These are phyloP conservation scores for Leucosticte australis DNA, from an alignment of 2,113 vertebrate genomes.

Conservation along the genomic window DNA sequence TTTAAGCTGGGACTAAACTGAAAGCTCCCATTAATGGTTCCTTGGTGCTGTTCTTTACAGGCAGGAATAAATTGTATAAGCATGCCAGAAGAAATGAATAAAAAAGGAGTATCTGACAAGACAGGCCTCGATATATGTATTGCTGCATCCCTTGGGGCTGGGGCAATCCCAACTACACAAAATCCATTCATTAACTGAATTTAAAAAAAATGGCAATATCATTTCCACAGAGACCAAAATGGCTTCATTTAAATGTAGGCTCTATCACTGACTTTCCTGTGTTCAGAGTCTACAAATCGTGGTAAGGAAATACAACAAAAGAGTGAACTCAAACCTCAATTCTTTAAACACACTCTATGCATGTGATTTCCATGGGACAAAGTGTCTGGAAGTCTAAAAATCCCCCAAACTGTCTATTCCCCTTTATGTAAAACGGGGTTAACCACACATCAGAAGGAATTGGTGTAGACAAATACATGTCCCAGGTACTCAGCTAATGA, in stretches of 20 bases:
- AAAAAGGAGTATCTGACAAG: not conserved
- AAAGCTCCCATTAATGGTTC: not conserved
- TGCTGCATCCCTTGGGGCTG: not conserved
- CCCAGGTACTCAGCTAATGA: not conserved
- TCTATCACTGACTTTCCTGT: not conserved
- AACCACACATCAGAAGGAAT: not conserved
- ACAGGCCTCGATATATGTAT: not conserved
- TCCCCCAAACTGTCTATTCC: not conserved
- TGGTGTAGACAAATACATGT: not conserved
- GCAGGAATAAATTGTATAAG: not conserved
- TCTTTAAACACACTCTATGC: not conserved
- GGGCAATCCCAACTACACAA: not conserved
- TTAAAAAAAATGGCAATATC: not conserved
- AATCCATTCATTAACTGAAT: conserved; percentile 1
- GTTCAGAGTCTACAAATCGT: not conserved
- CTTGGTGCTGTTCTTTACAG: not conserved
- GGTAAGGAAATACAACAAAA: not conserved
- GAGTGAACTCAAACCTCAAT: not conserved
- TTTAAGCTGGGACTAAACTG: not conserved
- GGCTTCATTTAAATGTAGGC: not conserved
- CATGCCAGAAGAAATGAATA: not conserved
- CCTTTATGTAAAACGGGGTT: not conserved
- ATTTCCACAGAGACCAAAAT: not conserved
- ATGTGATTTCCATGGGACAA: not conserved
- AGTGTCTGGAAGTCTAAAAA: not conserved